Evolutionary conservation across 1,140 invertebrate genomes (phyloP).

Genomic region (Epicauta chinensis): DNA sequence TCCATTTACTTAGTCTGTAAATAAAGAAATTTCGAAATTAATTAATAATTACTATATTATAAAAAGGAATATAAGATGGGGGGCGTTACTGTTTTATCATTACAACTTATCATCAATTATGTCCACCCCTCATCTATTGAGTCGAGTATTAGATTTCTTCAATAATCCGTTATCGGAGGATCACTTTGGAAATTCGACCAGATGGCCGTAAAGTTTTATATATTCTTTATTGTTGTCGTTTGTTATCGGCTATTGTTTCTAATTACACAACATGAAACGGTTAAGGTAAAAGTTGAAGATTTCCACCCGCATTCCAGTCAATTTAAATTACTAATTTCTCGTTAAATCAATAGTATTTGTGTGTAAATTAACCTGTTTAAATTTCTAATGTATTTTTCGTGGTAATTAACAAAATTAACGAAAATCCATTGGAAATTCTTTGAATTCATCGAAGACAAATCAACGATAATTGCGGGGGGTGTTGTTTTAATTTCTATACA

Average conservation of each 20-base stretch:
- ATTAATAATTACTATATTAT: constrained; percentile 1
- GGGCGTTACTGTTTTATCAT: not conserved
- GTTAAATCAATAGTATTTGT: constrained; percentile 28
- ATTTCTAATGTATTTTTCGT: no score
- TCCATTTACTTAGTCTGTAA: constrained; percentile 38
- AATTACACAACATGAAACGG: no score
- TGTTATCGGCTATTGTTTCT: no score
- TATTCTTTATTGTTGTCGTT: not conserved
- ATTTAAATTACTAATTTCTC: constrained; percentile 32
- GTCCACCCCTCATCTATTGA: not conserved
- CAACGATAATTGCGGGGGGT: no score
- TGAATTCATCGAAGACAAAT: no score
- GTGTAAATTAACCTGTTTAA: constrained; percentile 31
- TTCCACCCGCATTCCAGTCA: constrained; percentile 16
- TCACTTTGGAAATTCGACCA: not conserved
- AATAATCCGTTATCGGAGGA: no score
- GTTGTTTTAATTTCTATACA: no score
- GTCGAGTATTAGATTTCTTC: no score
- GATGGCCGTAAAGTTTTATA: not conserved
- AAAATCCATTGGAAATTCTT: no score
- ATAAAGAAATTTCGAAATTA: constrained; percentile 8
- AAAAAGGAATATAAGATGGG: constrained; percentile 7
- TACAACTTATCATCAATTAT: no score
- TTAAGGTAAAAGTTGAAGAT: constrained; percentile 10
- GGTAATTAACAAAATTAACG: no score